Evolutionary conservation across 1,140 invertebrate species (phyloP), one percentile per base, ranked within the genome.

Genomic region (Drosophila pruinosa): DNA sequence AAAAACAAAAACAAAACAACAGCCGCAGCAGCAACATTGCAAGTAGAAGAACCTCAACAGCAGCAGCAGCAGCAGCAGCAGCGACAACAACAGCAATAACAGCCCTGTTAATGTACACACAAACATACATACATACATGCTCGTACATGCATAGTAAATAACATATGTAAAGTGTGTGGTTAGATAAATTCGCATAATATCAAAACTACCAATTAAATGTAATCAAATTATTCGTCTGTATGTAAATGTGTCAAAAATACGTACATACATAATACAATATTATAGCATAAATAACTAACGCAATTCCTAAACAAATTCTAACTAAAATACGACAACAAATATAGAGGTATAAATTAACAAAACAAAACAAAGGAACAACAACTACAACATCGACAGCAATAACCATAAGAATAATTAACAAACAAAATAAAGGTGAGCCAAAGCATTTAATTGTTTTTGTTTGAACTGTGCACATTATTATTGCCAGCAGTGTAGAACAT

Each of bases 261-360:
- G 10, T 36, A 24, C 43, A 26, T 47, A 38, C 39, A 56, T 61
- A 47, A 74, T n/a, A n/a, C n/a, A n/a, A n/a, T 73, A 45, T 38
- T 31, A 63, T 47, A 47, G 61, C 43, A 47, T 45, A 70, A 81
- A 86, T 88, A 77, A 48, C 43, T 81, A 86, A 78, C 65, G 62
- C 52, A 88, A 88, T 77, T 86, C 69, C 78, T 86, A 88, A 88
- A 78, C 57, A 75, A 86, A 85, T 86, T 72, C 5, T 75, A 83
- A 76, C 31, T 15, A 59, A 62, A 39, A 56, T 54, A 48, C 28
- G 1, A 31, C 28, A 31, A 31, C 6, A 54, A 5, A 4, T 34
- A 48, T 47, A 45, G 12, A 28, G 36, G 59, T 19, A 21, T 4
- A 43, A 28, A 39, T 12, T 45, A 62, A n/a, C 4, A 31, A 39